A percentile compares a stretch with the other conserved stretches of the same genome.
Conservation (phyloP, 2,113 vertebrate genomes). For the Leiothrix lutea region DNA sequence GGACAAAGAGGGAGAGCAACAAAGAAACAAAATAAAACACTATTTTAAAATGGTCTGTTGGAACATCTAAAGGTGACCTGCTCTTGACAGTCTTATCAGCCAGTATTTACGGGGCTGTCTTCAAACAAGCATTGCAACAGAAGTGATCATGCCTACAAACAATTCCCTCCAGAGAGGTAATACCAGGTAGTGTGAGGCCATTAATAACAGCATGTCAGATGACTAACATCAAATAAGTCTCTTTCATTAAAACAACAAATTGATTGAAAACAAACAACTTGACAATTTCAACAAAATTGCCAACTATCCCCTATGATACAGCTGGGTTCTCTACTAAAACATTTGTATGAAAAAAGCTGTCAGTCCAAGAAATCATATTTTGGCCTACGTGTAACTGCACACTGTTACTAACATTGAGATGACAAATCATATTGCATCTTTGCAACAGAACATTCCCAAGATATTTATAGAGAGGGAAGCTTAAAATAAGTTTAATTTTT, state of each 20-base stretch:
- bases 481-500: not conserved
- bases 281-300: not conserved
- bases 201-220: not conserved
- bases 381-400: not conserved
- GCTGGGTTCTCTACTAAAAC: not conserved
- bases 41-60: not conserved
- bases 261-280: not conserved
- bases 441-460: not conserved
- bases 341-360: not conserved
- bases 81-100: not conserved
- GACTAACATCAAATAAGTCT: not conserved
- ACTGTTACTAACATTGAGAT: not conserved
- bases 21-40: not conserved
- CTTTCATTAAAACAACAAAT: not conserved
- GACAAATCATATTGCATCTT: not conserved
- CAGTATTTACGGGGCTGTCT: not conserved
- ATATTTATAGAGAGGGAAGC: not conserved
- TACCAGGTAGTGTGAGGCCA: fast-evolving
- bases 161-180: not conserved
- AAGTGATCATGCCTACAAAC: not conserved
- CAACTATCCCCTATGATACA: not conserved
- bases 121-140: not conserved
- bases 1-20: not conserved
- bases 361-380: not conserved
- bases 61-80: not conserved